A percentile compares a stretch with the other conserved stretches of the same genome.
Evolutionary conservation across 2,797 vertebrate species (phyloP).

Genomic region (Muscicapa striata): DNA sequence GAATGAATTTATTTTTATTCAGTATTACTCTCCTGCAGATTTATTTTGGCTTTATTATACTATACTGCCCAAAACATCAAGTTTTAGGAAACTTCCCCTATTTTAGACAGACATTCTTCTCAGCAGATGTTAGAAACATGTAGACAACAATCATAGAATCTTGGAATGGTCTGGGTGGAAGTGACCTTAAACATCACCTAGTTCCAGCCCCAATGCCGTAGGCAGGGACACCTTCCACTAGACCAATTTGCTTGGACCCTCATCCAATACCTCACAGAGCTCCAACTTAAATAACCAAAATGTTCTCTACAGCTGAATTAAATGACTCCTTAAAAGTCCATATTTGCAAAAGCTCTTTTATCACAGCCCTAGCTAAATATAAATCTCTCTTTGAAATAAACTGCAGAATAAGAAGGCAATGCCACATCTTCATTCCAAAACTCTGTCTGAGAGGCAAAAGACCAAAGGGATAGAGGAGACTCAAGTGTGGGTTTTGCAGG

Average conservation of each 20-base stretch:
- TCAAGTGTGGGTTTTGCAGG: background rate
- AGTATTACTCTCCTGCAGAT: background rate
- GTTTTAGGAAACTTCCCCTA: background rate
- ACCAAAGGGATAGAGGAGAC: background rate
- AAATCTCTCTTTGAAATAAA: background rate
- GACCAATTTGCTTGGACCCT: background rate
- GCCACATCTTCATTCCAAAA: background rate
- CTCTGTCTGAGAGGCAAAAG: background rate
- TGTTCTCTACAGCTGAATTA: background rate
- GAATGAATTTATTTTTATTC: background rate
- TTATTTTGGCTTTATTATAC: background rate
- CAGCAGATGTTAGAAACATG: background rate
- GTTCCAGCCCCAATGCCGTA: background rate
- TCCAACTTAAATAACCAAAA: background rate
- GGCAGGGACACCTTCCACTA: background rate
- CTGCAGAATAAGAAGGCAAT: background rate
- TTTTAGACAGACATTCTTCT: background rate
- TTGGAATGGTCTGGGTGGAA: background rate
- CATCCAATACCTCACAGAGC: background rate
- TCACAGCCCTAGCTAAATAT: background rate
- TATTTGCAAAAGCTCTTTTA: background rate
- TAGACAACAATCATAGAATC: background rate
- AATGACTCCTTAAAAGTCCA: background rate
- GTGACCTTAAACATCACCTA: background rate
- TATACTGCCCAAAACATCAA: background rate